These are phyloP conservation scores for Pteropus alecto DNA, from an alignment of 2,113 vertebrate species.

Conservation along the genomic window DNA sequence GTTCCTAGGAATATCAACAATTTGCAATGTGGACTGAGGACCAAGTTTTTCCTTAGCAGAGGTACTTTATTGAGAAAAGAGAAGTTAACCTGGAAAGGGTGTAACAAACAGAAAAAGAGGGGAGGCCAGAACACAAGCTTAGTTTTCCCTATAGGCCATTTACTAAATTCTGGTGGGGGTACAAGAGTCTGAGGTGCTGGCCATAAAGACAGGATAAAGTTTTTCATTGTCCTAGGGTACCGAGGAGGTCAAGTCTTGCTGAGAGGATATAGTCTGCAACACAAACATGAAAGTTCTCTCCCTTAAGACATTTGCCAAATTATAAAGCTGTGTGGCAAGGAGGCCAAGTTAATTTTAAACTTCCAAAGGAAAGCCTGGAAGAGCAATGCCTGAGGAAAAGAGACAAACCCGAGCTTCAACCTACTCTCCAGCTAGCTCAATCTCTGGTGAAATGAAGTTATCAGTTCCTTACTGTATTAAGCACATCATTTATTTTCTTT, in stretches of 20 bases:
- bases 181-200: background rate
- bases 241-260: background rate
- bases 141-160: background rate
- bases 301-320: background rate
- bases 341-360: background rate
- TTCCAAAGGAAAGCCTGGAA: background rate
- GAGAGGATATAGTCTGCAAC: background rate
- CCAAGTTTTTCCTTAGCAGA: background rate
- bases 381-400: background rate
- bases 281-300: background rate
- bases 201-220: background rate
- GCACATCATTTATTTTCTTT: background rate
- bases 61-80: background rate
- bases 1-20: background rate
- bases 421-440: background rate
- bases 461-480: background rate
- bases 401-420: background rate
- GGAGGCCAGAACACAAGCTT: background rate
- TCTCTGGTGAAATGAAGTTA: background rate
- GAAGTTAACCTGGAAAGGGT: no score
- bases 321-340: background rate
- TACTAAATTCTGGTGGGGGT: background rate
- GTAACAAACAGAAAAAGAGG: background rate
- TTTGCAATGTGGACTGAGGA: background rate
- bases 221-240: background rate